phyloP scores from a whole-genome alignment of 1,140 invertebrate species.

The Rhyzopertha dominica region DNA sequence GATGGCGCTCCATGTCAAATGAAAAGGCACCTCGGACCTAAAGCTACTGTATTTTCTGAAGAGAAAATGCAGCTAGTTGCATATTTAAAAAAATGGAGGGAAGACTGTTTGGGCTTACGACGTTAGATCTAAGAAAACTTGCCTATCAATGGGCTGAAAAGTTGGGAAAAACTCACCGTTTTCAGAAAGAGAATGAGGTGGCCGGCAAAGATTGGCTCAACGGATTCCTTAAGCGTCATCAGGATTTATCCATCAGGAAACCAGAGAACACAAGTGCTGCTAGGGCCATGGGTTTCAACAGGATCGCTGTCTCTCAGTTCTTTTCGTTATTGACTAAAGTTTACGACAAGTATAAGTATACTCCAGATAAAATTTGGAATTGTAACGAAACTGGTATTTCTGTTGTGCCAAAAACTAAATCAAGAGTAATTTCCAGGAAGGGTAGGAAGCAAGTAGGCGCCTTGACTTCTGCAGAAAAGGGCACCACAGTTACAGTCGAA shows the following conservation, averaged over 20 bases:
- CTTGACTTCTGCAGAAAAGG: conserved; percentile 29
- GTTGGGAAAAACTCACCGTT: conserved; percentile 6
- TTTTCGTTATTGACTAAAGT: conserved; percentile 11
- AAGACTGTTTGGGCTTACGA: conserved; percentile 19
- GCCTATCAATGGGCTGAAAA: conserved; percentile 16
- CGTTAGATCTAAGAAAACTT: conserved; percentile 9
- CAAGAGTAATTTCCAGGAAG: conserved; percentile 34
- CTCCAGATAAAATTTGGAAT: conserved; percentile 35
- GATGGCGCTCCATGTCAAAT: conserved; percentile 3
- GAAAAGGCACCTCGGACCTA: conserved; percentile 10
- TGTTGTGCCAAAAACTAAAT: conserved; percentile 40
- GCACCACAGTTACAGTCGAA: conserved; percentile 29
- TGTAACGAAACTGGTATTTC: conserved; percentile 47
- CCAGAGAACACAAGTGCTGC: conserved; percentile 17
- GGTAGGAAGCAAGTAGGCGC: conserved; percentile 15
- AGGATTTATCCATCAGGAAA: conserved; percentile 10
- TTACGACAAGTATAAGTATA: conserved; percentile 25
- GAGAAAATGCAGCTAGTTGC: conserved; percentile 12
- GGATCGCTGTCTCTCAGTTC: conserved; percentile 27
- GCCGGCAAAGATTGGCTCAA: conserved; percentile 25
- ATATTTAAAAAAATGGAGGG: conserved; percentile 17
- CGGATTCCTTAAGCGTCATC: conserved; percentile 26
- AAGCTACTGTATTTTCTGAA: conserved; percentile 12
- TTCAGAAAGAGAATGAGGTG: conserved; percentile 9
- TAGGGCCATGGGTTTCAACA: conserved; percentile 17